These are phyloP conservation scores for Cyaniris semiargus DNA, from an alignment of 2,888 invertebrate species.

Conservation along the genomic window DNA sequence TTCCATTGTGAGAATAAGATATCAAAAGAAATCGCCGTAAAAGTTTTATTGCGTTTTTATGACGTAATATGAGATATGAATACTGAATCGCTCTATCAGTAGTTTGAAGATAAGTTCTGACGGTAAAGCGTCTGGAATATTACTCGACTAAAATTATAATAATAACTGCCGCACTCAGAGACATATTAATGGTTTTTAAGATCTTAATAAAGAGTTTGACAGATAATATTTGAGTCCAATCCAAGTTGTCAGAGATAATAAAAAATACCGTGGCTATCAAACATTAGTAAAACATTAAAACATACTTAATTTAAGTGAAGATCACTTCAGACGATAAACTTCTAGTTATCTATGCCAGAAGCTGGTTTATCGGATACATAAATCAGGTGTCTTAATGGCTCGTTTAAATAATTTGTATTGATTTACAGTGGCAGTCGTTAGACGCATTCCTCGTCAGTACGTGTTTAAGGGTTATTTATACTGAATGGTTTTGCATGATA, in stretches of 20 bases:
- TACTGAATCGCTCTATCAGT: not conserved
- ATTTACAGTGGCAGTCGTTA: conserved; percentile 6
- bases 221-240: no score
- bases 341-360: not conserved
- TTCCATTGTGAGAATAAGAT: not conserved
- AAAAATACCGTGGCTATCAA: not conserved
- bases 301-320: not conserved
- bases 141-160: not conserved
- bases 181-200: not conserved
- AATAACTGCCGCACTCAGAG: not conserved
- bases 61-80: conserved; percentile 8
- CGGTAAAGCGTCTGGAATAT: not conserved
- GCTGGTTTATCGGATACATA: conserved; percentile 9
- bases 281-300: conserved; percentile 13
- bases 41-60: conserved; percentile 5
- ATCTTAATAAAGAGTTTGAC: no score
- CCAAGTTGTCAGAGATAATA: not conserved
- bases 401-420: conserved; percentile 25
- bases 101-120: not conserved
- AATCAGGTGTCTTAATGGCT: conserved; percentile 10
- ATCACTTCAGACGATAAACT: not conserved
- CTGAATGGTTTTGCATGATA: not conserved
- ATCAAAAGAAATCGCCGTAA: conserved; percentile 15
- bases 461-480: conserved; percentile 4
- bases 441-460: conserved; percentile 1